These are phyloP conservation scores for Unio delphinus DNA, from an alignment of 2,888 invertebrate genomes.

Conservation along the genomic window DNA sequence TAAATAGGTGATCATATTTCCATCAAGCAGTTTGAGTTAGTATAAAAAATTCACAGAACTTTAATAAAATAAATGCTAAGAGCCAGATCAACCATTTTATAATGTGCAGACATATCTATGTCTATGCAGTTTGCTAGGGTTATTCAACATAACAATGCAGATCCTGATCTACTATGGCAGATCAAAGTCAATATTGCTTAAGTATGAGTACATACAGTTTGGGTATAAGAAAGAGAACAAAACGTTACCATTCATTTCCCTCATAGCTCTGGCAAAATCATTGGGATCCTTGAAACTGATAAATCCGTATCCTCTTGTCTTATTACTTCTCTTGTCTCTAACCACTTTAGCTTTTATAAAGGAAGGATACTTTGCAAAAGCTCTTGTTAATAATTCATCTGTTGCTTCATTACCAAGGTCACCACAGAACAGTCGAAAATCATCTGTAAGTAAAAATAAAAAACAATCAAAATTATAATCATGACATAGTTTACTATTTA, in stretches of 20 bases:
- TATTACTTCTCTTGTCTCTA: constrained; percentile 95
- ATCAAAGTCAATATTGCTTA: too few species aligned
- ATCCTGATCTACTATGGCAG: too few species aligned
- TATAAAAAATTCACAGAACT: too few species aligned
- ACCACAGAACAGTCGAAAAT: constrained; percentile 99
- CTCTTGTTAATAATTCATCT: constrained; percentile 95
- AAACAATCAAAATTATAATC: constrained; percentile 2
- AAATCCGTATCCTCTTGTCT: constrained; percentile 99
- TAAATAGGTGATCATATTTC: too few species aligned
- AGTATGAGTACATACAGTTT: too few species aligned
- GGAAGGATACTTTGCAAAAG: constrained; percentile 90
- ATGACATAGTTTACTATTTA: too few species aligned
- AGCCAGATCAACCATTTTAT: too few species aligned
- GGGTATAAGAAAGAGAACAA: background rate
- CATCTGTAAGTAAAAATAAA: constrained; percentile 77
- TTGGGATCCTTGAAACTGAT: constrained; percentile 98
- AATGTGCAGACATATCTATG: too few species aligned
- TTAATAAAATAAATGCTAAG: too few species aligned
- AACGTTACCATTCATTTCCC: constrained; percentile 96
- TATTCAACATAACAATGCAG: too few species aligned
- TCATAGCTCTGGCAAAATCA: constrained; percentile 98
- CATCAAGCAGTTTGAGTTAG: too few species aligned
- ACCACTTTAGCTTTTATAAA: constrained; percentile 96
- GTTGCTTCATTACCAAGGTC: constrained; percentile 99
- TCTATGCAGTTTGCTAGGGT: too few species aligned